Percentiles rank a stretch among this genome's conserved stretches.
phyloP scores from a whole-genome alignment of 2,888 invertebrate genomes.

The Polyommatus icarus region DNA sequence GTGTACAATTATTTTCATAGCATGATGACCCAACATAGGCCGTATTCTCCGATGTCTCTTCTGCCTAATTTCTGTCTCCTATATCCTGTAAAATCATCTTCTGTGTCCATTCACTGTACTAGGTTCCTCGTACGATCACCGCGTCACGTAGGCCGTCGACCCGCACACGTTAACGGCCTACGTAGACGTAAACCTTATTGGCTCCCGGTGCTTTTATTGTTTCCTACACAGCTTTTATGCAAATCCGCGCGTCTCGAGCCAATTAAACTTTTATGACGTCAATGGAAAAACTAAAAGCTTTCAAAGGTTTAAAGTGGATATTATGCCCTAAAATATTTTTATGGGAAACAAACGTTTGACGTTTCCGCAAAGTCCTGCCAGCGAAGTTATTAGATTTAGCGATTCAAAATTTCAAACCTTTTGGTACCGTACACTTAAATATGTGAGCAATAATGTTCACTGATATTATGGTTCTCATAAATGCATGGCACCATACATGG shows the following conservation, averaged over 20 bases:
- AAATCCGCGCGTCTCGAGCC: neutral
- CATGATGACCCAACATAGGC: neutral
- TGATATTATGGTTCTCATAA: too few relatives aligned
- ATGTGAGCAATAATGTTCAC: too few relatives aligned
- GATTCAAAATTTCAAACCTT: neutral
- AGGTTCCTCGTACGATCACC: neutral
- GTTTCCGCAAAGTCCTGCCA: neutral
- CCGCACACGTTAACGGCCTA: slow-evolving; percentile 47
- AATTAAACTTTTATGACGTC: slow-evolving; percentile 29
- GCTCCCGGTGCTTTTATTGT: slow-evolving; percentile 34
- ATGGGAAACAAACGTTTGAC: neutral
- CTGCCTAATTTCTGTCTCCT: neutral
- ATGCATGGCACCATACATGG: too few relatives aligned
- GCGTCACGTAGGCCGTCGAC: slow-evolving; percentile 42
- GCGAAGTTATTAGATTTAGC: neutral
- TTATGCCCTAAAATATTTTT: neutral
- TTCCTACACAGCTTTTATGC: slow-evolving; percentile 27
- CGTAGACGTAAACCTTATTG: slow-evolving; percentile 48
- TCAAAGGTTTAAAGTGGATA: neutral
- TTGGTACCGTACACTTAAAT: too few relatives aligned
- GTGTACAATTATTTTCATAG: neutral
- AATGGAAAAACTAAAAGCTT: slow-evolving; percentile 1
- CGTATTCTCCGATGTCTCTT: too few relatives aligned
- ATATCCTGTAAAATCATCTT: neutral
- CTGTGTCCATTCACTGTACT: neutral